phyloP scores from a whole-genome alignment of 2,888 invertebrate species.

The Meiosimyza platycephala region DNA sequence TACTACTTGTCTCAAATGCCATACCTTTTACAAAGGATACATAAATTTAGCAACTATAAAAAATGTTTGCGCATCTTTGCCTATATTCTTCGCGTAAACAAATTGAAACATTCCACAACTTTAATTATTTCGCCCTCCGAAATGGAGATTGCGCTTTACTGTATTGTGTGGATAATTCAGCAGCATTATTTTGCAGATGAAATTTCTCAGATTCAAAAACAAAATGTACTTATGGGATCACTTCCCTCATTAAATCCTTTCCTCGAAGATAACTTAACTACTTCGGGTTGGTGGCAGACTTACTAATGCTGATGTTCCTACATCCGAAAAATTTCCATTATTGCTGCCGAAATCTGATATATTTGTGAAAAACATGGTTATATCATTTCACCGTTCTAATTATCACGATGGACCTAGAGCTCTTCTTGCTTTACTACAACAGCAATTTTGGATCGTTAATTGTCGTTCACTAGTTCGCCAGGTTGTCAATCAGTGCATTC shows the following conservation, averaged over 20 bases:
- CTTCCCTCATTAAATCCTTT: slow-evolving; percentile 4
- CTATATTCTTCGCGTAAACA: not conserved
- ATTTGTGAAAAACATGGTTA: slow-evolving; percentile 27
- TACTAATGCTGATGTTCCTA: slow-evolving; percentile 18
- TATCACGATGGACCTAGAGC: slow-evolving; percentile 27
- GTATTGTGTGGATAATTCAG: no score
- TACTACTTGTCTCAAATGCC: not conserved
- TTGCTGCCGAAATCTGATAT: slow-evolving; percentile 26
- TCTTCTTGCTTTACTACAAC: slow-evolving; percentile 16
- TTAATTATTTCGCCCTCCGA: not conserved
- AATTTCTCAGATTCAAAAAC: not conserved
- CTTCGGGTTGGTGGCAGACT: slow-evolving; percentile 30
- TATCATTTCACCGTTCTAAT: slow-evolving; percentile 25
- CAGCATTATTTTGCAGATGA: no score
- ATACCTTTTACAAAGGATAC: no score
- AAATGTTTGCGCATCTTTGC: no score
- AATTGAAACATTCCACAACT: not conserved
- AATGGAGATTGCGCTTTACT: not conserved
- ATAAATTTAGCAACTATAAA: no score
- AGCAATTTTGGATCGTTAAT: slow-evolving; percentile 35
- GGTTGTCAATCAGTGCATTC: slow-evolving; percentile 30
- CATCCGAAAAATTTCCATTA: no score
- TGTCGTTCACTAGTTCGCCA: slow-evolving; percentile 28
- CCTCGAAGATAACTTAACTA: not conserved
- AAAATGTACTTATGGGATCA: not conserved